phyloP scores from a whole-genome alignment of 2,113 vertebrate genomes.

The Canis aureus region DNA sequence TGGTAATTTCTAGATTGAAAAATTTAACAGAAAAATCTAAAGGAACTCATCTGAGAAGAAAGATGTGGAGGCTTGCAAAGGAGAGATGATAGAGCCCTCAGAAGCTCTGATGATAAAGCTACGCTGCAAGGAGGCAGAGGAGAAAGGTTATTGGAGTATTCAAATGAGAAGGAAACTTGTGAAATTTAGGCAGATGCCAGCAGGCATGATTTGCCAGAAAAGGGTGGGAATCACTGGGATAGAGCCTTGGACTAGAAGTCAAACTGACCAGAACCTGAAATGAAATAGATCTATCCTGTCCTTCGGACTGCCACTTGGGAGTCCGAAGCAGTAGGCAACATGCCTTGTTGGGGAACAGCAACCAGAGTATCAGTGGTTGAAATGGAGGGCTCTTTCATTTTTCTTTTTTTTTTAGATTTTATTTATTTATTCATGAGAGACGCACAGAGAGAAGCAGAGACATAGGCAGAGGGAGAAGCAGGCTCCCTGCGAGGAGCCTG shows the following conservation, averaged over 20 bases:
- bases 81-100: background rate
- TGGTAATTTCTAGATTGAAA: background rate
- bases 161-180: background rate
- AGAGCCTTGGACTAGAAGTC: background rate
- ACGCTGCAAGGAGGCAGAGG: rapidly evolving
- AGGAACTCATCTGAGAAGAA: background rate
- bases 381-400: background rate
- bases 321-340: background rate
- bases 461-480: no score
- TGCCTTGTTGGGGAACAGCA: background rate
- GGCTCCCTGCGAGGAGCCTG: no score
- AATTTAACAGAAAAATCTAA: background rate
- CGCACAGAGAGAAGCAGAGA: no score
- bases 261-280: background rate
- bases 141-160: background rate
- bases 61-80: background rate
- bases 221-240: background rate
- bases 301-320: background rate
- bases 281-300: background rate
- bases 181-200: background rate
- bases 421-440: no score
- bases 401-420: background rate
- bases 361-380: background rate
- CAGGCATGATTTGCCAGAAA: background rate
- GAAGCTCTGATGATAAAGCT: background rate